Base-by-base conservation (phyloP, 2,113 vertebrate genomes). In the Hystrix cristata region DNA sequence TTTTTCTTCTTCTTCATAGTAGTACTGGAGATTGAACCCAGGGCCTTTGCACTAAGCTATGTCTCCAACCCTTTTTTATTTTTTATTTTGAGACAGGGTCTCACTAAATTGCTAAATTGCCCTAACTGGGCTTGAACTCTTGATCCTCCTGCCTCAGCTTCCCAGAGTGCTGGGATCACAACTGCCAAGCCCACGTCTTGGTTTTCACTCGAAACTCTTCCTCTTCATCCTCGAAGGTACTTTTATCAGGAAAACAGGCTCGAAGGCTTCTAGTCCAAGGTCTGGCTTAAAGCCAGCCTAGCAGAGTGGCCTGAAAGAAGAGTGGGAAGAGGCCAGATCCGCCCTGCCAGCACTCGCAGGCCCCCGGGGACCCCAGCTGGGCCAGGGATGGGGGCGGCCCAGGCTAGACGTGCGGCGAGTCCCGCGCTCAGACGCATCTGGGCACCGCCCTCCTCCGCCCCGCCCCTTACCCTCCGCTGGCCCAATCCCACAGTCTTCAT, bases 401-500 rank as follows among this genome's bases (percentile, higher is more conserved):
- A 1, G 43, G 57, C 15, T 8, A 23, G 91, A 94, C 82, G 93
- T 90, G 94, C 91, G 0, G 34, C 7, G 0, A 10, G 57, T 91
- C 90, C 94, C 74, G 84, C 87, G 80, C 91, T 92, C 59, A 0
- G 7, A 71, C 69, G 76, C 83, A 2, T 74, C 78, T 7, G 90
- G 95, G 84, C 95, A 1, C 91, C 92, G 51, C 95, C 96, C 89
- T 16, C 81, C 87, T 87, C 69, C 2, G 62, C 72, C 48, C 94
- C 27, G 55, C 97, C 97, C 67, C 72, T n/a, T 57, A 9, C 5
- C 27, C 6, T 34, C 4, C 19, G n/a, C 6, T 60, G 9, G 89
- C n/a, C 97, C 96, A 98, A 97, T 96, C 96, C 11, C 48, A 82
- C 46, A 21, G 46, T 0, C 1, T 14, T 53, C 25, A 98, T 98